A percentile compares a stretch with the other conserved stretches of the same genome.
These are phyloP conservation scores for Xenotilapia longispinis DNA, from an alignment of 2,113 vertebrate genomes.

Conservation along the genomic window DNA sequence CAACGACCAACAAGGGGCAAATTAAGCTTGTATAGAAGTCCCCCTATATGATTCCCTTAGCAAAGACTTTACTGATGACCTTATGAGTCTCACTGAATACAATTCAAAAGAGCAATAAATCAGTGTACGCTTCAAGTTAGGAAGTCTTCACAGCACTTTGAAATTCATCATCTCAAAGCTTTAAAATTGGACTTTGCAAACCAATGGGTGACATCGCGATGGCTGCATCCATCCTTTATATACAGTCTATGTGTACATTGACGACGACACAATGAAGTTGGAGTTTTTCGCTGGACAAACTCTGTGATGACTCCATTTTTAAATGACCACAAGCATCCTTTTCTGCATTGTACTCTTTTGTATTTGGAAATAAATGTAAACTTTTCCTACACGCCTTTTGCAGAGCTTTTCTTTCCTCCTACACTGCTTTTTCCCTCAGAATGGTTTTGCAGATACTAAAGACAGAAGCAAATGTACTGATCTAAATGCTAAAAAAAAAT, in stretches of 20 bases:
- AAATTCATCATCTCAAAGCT: not conserved
- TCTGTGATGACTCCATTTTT: not conserved
- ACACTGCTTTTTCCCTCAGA: accelerated
- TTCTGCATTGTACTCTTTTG: not conserved
- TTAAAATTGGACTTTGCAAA: not conserved
- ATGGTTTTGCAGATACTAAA: not conserved
- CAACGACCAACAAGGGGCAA: not conserved
- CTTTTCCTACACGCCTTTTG: not conserved
- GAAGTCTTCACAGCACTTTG: accelerated
- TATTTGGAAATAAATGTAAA: not conserved
- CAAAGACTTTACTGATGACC: not conserved
- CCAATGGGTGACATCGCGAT: not conserved
- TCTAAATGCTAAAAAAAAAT: not conserved
- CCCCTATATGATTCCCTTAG: not conserved
- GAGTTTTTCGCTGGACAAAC: not conserved
- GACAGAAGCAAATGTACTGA: not conserved
- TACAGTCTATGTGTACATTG: not conserved
- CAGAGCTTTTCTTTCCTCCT: not conserved
- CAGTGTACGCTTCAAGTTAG: accelerated
- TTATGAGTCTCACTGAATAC: not conserved
- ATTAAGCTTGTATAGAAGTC: not conserved
- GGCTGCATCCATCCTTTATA: not conserved
- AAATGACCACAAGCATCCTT: not conserved
- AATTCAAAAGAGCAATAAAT: not conserved
- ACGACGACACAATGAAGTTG: not conserved